Percentiles rank a stretch among this genome's conserved stretches.
These are phyloP conservation scores for Romanogobio albipinnatus DNA, from an alignment of 2,113 vertebrate genomes.

Conservation along the genomic window DNA sequence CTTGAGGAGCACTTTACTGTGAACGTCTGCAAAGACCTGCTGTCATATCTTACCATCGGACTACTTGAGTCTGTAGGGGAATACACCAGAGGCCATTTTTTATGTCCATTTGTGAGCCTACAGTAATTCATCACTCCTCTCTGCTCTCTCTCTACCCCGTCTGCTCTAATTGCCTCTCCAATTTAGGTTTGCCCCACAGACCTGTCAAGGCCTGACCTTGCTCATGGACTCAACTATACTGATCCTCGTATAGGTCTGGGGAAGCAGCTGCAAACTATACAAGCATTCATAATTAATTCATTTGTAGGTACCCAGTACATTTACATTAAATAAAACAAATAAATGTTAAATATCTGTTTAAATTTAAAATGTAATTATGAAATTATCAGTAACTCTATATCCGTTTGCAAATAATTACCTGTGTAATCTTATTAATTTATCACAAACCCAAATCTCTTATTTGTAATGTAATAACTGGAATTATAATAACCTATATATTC, in stretches of 20 bases:
- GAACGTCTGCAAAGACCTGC: conserved; percentile 38
- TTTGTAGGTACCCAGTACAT: conserved; percentile 45
- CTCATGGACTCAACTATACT: conserved; percentile 49
- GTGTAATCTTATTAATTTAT: not conserved
- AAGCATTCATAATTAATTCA: conserved; percentile 54
- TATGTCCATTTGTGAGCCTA: conserved; percentile 56
- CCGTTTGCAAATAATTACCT: not conserved
- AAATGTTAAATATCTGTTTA: not conserved
- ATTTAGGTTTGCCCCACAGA: conserved; percentile 48
- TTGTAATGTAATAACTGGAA: not conserved
- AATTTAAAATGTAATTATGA: not conserved
- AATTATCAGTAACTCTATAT: not conserved
- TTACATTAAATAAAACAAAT: conserved; percentile 47
- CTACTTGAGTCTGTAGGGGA: conserved; percentile 42
- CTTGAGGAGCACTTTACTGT: conserved; percentile 39
- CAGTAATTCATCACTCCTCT: conserved; percentile 63
- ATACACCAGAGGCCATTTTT: conserved; percentile 58
- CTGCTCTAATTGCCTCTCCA: conserved; percentile 63
- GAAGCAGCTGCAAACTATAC: conserved; percentile 8
- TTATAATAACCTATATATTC: not conserved
- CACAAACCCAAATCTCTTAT: not conserved
- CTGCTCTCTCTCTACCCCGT: conserved; percentile 59
- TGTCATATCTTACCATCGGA: conserved; percentile 55
- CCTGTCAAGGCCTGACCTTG: conserved; percentile 57
- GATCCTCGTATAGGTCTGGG: conserved; percentile 36